Percentiles rank a stretch among this genome's conserved stretches.
Evolutionary conservation across 2,888 invertebrate species (phyloP).

Genomic region (Drosophila mimica): DNA sequence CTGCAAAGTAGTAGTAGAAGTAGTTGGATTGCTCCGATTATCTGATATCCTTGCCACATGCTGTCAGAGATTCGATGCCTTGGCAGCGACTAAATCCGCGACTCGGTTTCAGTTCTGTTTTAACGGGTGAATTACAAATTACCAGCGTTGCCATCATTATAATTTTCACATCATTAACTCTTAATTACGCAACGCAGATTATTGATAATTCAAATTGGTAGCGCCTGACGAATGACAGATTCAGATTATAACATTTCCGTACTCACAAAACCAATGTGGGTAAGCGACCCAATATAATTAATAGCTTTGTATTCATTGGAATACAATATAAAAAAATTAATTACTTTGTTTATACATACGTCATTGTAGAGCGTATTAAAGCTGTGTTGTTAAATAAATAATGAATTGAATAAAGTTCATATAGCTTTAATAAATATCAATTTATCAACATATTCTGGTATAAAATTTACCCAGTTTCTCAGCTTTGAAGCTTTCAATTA

Average conservation of each 20-base stretch:
- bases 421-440: background rate
- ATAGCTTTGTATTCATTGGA: background rate
- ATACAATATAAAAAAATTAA: background rate
- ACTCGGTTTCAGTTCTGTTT: slow-evolving; percentile 19
- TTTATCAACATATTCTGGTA: background rate
- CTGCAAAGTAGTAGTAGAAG: slow-evolving; percentile 69
- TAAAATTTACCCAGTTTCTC: background rate
- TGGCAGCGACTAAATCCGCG: slow-evolving; percentile 18
- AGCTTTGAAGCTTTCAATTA: background rate
- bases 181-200: slow-evolving; percentile 33
- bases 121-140: slow-evolving; percentile 12
- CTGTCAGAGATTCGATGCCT: slow-evolving; percentile 20
- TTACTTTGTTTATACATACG: background rate
- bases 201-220: slow-evolving; percentile 42
- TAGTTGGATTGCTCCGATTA: slow-evolving; percentile 33
- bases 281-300: slow-evolving; percentile 10
- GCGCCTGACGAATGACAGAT: slow-evolving; percentile 10
- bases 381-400: background rate
- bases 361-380: background rate
- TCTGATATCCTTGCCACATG: slow-evolving; percentile 26
- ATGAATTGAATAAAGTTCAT: background rate
- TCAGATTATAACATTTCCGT: slow-evolving; percentile 14
- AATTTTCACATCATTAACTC: slow-evolving; percentile 35
- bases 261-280: slow-evolving; percentile 1
- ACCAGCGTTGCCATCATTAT: slow-evolving; percentile 21